Evolutionary conservation across 2,888 invertebrate genomes (phyloP).

Genomic region (Tinea semifulvella): DNA sequence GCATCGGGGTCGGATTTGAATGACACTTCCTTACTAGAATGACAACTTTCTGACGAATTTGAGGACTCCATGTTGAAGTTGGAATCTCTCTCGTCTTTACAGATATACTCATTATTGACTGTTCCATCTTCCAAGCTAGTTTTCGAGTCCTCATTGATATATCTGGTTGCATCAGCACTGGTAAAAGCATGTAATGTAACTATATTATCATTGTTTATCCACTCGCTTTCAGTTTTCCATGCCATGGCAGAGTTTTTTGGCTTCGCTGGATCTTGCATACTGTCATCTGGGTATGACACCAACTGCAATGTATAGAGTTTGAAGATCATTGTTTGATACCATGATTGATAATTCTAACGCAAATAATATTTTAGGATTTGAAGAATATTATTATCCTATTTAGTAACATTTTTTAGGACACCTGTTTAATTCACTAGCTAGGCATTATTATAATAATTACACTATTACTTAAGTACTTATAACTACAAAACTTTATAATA

Average conservation of each 20-base stretch:
- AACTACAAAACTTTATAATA: no score
- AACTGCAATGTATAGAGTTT: conserved; percentile 37
- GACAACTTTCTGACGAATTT: conserved; percentile 58
- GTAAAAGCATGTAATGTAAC: conserved; percentile 47
- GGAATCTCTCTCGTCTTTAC: conserved; percentile 55
- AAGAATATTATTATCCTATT: no score
- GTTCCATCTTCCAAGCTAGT: conserved; percentile 57
- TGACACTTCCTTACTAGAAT: conserved; percentile 50
- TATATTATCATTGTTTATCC: conserved; percentile 47
- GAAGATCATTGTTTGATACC: no score
- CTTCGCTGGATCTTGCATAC: conserved; percentile 52
- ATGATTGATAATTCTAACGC: no score
- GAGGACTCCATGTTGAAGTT: conserved; percentile 61
- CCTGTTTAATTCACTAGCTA: no score
- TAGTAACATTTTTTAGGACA: no score
- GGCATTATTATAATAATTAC: no score
- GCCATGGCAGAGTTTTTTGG: conserved; percentile 54
- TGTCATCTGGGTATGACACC: conserved; percentile 57
- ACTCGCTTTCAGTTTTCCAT: conserved; percentile 53
- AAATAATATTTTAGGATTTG: no score
- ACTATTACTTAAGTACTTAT: no score
- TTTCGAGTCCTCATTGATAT: conserved; percentile 57
- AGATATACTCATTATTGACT: conserved; percentile 56
- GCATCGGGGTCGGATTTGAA: conserved; percentile 45
- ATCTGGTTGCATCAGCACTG: conserved; percentile 45